Evolutionary conservation across 2,888 invertebrate species (phyloP).

Genomic region (Argyra leucocephala): DNA sequence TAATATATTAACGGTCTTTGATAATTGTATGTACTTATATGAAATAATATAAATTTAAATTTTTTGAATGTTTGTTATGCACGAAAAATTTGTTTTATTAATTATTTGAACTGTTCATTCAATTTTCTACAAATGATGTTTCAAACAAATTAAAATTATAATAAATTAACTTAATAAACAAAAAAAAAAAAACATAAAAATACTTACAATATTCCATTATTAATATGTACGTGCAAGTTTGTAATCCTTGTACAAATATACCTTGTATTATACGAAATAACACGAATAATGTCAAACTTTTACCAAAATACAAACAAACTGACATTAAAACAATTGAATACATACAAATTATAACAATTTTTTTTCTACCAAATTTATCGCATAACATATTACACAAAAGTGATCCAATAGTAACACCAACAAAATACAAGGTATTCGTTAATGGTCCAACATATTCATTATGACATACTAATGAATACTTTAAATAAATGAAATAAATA

Average conservation of each 20-base stretch:
- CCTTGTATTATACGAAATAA: conserved; percentile 42
- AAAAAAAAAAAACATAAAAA: no score
- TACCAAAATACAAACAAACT: conserved; percentile 27
- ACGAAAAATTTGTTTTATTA: no score
- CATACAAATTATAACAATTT: conserved; percentile 41
- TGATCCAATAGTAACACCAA: conserved; percentile 42
- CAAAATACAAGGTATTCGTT: conserved; percentile 38
- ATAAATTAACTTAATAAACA: no score
- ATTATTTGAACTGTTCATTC: no score
- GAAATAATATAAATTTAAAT: no score
- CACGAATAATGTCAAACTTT: conserved; percentile 38
- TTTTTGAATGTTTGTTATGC: no score
- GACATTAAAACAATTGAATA: conserved; percentile 38
- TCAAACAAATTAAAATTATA: no score
- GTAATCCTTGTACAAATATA: conserved; percentile 46
- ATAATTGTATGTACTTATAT: no score
- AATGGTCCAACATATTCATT: conserved; percentile 34
- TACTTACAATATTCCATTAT: conserved; percentile 43
- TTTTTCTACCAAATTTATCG: conserved; percentile 43
- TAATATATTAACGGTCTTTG: no score
- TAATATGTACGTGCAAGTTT: conserved; percentile 45
- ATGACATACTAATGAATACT: conserved; percentile 42
- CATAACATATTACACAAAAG: conserved; percentile 39
- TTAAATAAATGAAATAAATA: conserved; percentile 11
- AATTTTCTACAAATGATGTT: no score